These are phyloP conservation scores for Sinhomidia bicolor DNA, from an alignment of 2,888 invertebrate genomes.

Conservation along the genomic window DNA sequence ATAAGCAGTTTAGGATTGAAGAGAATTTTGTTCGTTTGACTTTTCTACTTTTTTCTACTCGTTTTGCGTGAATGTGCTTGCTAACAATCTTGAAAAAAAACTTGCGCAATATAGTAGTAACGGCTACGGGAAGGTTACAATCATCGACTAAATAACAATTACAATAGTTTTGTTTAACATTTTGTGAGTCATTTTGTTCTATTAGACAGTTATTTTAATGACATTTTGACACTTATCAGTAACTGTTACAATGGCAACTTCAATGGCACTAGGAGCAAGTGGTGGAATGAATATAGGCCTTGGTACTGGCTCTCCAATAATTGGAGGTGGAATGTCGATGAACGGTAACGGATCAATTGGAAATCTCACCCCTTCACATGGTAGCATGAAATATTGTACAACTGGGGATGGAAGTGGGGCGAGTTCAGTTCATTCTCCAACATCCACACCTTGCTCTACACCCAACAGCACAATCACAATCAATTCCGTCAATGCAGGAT, in stretches of 20 bases:
- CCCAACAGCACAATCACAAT: conserved; percentile 66
- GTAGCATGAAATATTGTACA: conserved; percentile 53
- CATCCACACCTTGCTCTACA: conserved; percentile 71
- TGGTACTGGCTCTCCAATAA: conserved; percentile 56
- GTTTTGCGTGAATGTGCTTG: neutral
- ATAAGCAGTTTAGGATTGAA: neutral
- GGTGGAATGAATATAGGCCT: conserved; percentile 60
- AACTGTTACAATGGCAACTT: conserved; percentile 58
- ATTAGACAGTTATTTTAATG: neutral
- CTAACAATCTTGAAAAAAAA: neutral
- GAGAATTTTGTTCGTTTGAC: neutral
- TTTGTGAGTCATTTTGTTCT: neutral
- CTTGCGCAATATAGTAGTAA: neutral
- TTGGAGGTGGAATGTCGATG: conserved; percentile 43
- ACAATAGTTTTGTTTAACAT: neutral
- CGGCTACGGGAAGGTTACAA: neutral
- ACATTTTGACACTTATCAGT: conserved; percentile 44
- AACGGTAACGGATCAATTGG: conserved; percentile 50
- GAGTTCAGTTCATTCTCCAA: conserved; percentile 69
- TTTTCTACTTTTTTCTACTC: neutral
- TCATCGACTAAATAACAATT: neutral
- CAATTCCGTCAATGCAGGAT: conserved; percentile 62
- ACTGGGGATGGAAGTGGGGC: conserved; percentile 47
- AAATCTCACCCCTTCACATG: conserved; percentile 64
- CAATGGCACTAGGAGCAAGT: conserved; percentile 60